Base-by-base conservation (phyloP, 2,113 vertebrate genomes). In the Dipodomys ordii region DNA sequence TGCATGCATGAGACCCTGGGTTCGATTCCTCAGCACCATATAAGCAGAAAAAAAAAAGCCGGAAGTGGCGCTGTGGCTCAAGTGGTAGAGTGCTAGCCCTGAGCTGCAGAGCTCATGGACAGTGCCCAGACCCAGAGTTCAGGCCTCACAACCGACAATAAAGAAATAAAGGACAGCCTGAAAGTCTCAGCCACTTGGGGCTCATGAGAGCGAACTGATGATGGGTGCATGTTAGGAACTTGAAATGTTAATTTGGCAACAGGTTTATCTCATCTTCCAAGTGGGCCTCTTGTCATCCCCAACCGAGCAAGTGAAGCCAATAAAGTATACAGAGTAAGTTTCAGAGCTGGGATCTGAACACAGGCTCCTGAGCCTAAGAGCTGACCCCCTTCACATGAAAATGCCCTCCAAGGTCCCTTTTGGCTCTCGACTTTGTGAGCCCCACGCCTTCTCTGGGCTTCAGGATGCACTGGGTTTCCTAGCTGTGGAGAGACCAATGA, bases 201-300 rank as follows among this genome's bases (percentile, higher is more conserved):
- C 11, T n/a, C 39, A 4, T 13, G 16, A 27, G 44, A n/a, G 30
- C 46, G n/a, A 32, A 25, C n/a, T 6, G 30, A 68, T 23, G 13
- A 32, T 74, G 28, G 49, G 90, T 46, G 49, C 23, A 13, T 73
- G 78, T 82, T 57, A 77, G 49, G 69, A 6, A 95, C 44, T 67
- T 83, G 32, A 57, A 76, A 91, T 46, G 68, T 80, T 28, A 15
- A 49, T 30, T 53, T 80, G 67, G 30, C 67, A 68, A 82, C 57
- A 49, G 62, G 91, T 23, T 83, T 72, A 46, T 62, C 77, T 88
- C 64, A 57, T 83, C 72, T 68, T 78, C 76, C 60, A 88, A 65
- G 69, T n/a, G 3, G 76, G 46, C 23, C 91, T 20, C 25, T n/a
- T 39, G 30, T n/a, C n/a, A 53, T 84, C 44, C 74, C 83, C 46